phyloP scores from a whole-genome alignment of 2,113 vertebrate species.

The Lepidothrix coronata region DNA sequence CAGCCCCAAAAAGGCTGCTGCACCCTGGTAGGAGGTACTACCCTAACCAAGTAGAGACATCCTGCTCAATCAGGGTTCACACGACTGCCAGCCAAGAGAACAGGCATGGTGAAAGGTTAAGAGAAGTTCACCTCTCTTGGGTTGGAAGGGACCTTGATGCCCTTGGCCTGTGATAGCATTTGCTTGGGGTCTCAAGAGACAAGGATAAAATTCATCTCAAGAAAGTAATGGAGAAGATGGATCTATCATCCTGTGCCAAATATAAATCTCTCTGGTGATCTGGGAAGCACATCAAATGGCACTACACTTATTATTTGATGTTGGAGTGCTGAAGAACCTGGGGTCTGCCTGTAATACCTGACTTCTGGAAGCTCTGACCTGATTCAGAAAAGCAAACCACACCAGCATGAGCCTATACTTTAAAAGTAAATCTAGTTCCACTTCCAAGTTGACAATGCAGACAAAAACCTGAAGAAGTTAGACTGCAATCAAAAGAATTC shows the following conservation, averaged over 20 bases:
- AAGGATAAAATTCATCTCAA: not conserved
- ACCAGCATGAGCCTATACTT: not conserved
- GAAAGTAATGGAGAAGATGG: not conserved
- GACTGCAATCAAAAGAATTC: not conserved
- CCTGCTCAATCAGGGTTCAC: not conserved
- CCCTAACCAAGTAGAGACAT: not conserved
- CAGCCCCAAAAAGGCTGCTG: not conserved
- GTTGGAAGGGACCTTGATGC: not conserved
- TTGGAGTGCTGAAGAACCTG: not conserved
- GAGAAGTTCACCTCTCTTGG: not conserved
- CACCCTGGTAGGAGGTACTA: not conserved
- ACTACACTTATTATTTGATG: not conserved
- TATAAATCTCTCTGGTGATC: not conserved
- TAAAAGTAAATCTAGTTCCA: not conserved
- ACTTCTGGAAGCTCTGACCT: not conserved
- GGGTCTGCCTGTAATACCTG: not conserved
- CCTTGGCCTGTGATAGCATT: not conserved
- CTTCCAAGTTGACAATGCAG: not conserved
- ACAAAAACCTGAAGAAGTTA: not conserved
- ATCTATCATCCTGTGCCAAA: not conserved
- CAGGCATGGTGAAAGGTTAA: not conserved
- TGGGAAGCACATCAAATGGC: not conserved
- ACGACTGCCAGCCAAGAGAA: not conserved
- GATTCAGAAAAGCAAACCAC: not conserved
- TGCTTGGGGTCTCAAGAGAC: not conserved